Conservation (phyloP, 2,888 invertebrate species). For the Epistrophe grossulariae region DNA sequence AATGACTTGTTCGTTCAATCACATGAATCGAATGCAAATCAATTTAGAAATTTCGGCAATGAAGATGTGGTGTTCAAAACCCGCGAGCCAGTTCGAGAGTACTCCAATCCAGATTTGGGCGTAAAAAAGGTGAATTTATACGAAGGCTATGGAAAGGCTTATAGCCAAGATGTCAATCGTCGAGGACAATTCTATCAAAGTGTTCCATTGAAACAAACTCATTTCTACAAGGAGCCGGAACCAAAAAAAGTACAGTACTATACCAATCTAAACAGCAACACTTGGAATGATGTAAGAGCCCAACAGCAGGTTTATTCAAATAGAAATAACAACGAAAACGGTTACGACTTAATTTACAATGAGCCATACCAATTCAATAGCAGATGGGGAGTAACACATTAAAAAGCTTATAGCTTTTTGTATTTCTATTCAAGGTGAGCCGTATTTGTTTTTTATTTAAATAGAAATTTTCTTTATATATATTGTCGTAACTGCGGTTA, state of each 20-base stretch:
- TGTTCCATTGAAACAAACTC: conserved; percentile 32
- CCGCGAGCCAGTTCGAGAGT: conserved; percentile 67
- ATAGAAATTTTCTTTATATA: background rate
- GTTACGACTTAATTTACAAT: conserved; percentile 61
- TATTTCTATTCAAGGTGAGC: conserved; percentile 45
- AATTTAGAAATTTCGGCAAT: conserved; percentile 62
- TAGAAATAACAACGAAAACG: conserved; percentile 47
- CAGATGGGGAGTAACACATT: conserved; percentile 69
- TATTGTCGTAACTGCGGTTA: conserved; percentile 20
- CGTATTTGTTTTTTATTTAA: conserved; percentile 18
- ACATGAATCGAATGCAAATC: conserved; percentile 48
- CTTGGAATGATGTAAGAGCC: conserved; percentile 62
- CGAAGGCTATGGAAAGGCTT: conserved; percentile 56
- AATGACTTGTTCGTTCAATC: conserved; percentile 45
- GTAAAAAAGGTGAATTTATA: conserved; percentile 65
- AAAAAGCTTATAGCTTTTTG: conserved; percentile 11
- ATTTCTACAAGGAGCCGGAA: conserved; percentile 48
- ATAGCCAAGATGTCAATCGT: conserved; percentile 47
- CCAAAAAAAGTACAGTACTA: conserved; percentile 70
- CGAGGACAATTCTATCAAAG: conserved; percentile 48
- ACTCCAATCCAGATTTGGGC: conserved; percentile 66
- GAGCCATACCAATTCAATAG: conserved; percentile 71
- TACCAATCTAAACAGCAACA: conserved; percentile 60
- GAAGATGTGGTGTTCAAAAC: conserved; percentile 59
- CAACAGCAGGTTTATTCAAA: conserved; percentile 55